A percentile compares a stretch with the other conserved stretches of the same genome.
Conservation (phyloP, 2,113 vertebrate species). For the Mellivora capensis region DNA sequence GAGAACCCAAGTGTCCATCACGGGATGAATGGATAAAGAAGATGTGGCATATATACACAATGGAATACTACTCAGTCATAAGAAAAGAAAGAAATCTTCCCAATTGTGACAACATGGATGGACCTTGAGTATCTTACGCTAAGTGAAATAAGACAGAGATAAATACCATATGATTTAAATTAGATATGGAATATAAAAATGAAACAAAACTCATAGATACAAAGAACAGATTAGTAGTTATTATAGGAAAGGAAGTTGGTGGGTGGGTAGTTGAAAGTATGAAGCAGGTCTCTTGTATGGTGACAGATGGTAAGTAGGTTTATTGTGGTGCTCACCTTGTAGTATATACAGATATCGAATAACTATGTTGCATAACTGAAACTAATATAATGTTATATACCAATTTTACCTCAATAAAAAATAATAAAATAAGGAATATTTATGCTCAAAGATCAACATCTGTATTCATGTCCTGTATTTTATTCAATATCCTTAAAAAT, state of each 20-base stretch:
- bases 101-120: not conserved
- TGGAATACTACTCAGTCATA: not conserved
- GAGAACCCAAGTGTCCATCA: not conserved
- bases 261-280: not conserved
- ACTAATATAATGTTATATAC: not conserved
- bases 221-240: not conserved
- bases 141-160: not conserved
- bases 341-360: not conserved
- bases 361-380: not conserved
- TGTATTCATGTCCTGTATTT: not conserved
- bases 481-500: conserved; percentile 18
- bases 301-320: not conserved
- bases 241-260: not conserved
- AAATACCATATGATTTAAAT: not conserved
- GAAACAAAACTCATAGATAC: not conserved
- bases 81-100: not conserved
- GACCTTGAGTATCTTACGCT: not conserved
- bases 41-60: not conserved
- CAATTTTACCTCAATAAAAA: not conserved
- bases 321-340: not conserved
- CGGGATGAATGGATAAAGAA: not conserved
- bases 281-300: not conserved
- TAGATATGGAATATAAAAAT: not conserved
- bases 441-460: not conserved
- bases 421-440: conserved; percentile 15